These are phyloP conservation scores for Drosophila falleni DNA, from an alignment of 2,888 invertebrate species.

Conservation along the genomic window DNA sequence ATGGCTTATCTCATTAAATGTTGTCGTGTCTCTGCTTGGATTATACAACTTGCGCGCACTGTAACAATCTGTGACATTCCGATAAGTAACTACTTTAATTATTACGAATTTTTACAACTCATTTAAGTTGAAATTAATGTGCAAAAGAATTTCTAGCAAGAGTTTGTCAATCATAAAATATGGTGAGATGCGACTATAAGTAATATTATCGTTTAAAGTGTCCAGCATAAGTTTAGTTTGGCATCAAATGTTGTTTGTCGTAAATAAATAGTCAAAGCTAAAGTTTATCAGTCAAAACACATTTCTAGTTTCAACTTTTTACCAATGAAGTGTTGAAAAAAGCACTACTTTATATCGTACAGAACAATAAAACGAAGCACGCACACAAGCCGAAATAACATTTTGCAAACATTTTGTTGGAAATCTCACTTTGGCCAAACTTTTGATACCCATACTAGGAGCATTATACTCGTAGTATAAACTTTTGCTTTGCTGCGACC, in stretches of 20 bases:
- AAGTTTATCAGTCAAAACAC: not conserved
- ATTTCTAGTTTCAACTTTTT: slow-evolving; percentile 3
- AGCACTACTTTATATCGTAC: slow-evolving; percentile 1
- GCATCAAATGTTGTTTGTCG: not conserved
- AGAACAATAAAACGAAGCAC: not conserved
- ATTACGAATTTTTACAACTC: too few species aligned
- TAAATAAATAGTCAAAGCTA: not conserved
- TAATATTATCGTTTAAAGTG: not conserved
- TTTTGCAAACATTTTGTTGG: slow-evolving; percentile 14
- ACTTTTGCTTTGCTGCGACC: slow-evolving; percentile 5
- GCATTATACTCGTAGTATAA: not conserved
- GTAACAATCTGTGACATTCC: not conserved
- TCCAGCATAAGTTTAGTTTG: not conserved
- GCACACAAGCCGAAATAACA: not conserved
- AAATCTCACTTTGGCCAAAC: slow-evolving; percentile 14
- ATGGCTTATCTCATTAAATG: slow-evolving; percentile 64
- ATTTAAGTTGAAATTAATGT: too few species aligned
- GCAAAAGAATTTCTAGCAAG: not conserved
- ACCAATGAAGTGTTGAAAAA: slow-evolving; percentile 6
- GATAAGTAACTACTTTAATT: not conserved
- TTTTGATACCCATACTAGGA: slow-evolving; percentile 13
- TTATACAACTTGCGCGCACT: not conserved
- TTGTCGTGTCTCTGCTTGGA: slow-evolving; percentile 36
- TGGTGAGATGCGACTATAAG: not conserved
- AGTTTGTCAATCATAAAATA: not conserved